These are phyloP conservation scores for Pollenia griseotomentosa DNA, from an alignment of 2,888 invertebrate genomes.

Conservation along the genomic window DNA sequence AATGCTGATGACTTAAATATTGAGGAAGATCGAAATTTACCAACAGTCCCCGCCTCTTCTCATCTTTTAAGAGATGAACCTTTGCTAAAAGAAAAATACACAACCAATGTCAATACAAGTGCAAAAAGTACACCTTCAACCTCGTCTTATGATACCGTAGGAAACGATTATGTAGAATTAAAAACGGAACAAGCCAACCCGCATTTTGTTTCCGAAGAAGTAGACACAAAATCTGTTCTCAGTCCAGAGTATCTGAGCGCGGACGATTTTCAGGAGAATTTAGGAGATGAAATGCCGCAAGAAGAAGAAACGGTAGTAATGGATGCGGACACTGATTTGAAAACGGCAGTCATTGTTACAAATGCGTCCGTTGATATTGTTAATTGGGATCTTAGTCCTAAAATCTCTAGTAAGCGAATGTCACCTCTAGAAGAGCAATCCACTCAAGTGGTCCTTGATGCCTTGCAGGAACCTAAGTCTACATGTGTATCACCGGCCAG, in stretches of 20 bases:
- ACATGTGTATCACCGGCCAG: conserved; percentile 94
- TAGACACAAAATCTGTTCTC: conserved; percentile 77
- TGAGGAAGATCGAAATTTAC: conserved; percentile 47
- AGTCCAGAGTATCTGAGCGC: conserved; percentile 84
- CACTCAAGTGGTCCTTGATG: conserved; percentile 75
- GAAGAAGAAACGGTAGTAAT: conserved; percentile 10
- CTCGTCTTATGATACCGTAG: conserved; percentile 84
- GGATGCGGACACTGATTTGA: not conserved
- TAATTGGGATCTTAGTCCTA: conserved; percentile 83
- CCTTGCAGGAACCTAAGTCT: conserved; percentile 85
- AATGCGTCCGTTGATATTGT: conserved; percentile 89
- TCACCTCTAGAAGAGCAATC: conserved; percentile 86
- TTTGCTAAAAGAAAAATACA: conserved; percentile 2
- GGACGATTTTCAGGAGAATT: conserved; percentile 83
- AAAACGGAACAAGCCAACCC: conserved; percentile 63
- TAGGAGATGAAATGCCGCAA: conserved; percentile 76
- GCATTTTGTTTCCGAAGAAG: conserved; percentile 71
- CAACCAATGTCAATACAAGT: conserved; percentile 46
- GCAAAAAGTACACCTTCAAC: conserved; percentile 81
- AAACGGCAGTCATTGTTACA: conserved; percentile 89
- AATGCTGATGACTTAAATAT: conserved; percentile 82
- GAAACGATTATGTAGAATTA: conserved; percentile 77
- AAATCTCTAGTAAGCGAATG: conserved; percentile 84
- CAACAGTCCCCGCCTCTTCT: not conserved
- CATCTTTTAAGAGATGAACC: not conserved